Conservation (phyloP, 2,888 invertebrate genomes). For the Troides helena region DNA sequence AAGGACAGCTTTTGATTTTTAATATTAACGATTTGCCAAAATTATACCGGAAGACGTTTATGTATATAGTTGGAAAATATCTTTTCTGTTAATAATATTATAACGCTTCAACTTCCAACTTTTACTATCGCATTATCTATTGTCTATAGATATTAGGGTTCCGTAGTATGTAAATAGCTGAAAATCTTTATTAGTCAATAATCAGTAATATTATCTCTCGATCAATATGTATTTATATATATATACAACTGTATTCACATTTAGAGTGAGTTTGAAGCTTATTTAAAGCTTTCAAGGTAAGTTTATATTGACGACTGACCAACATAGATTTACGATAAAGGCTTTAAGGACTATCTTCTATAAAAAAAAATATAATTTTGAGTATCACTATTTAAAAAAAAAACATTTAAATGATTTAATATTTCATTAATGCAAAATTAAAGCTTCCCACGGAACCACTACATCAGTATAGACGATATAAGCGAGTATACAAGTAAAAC, state of each 20-base stretch:
- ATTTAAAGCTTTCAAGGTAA: no score
- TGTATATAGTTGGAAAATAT: neutral
- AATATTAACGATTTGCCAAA: neutral
- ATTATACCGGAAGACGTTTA: neutral
- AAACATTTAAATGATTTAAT: neutral
- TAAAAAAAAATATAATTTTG: neutral
- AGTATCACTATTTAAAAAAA: neutral
- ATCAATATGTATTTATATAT: no score
- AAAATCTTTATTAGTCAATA: neutral
- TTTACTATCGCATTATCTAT: conserved; percentile 6
- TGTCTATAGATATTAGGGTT: conserved; percentile 13
- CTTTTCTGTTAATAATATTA: neutral
- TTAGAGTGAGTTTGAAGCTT: no score
- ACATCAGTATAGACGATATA: conserved; percentile 15
- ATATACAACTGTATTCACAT: no score
- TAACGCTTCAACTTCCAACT: conserved; percentile 8
- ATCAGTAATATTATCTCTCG: neutral
- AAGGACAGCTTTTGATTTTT: neutral
- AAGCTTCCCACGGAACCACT: conserved; percentile 25
- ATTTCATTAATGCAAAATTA: conserved; percentile 2
- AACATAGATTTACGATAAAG: no score
- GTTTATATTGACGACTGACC: no score
- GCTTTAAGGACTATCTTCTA: no score
- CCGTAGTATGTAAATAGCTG: conserved; percentile 1
- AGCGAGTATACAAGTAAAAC: conserved; percentile 24